A percentile compares a stretch with the other conserved stretches of the same genome.
phyloP scores from a whole-genome alignment of 1,140 invertebrate species.

The Acyrthosiphon pisum region DNA sequence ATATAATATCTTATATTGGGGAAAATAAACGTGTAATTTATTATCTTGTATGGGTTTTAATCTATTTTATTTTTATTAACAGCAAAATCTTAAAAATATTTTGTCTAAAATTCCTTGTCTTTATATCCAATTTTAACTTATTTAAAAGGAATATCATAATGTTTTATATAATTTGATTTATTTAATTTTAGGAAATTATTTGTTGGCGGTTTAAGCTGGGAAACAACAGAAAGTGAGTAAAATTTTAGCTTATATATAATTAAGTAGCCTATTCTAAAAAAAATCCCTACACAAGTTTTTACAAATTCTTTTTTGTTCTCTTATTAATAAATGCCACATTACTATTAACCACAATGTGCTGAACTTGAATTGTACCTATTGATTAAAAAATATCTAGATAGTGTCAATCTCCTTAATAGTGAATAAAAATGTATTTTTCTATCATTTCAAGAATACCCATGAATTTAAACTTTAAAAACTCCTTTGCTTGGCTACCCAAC shows the following conservation, averaged over 20 bases:
- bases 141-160: no score
- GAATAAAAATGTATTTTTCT: neutral
- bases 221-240: constrained; percentile 89
- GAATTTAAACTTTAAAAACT: neutral
- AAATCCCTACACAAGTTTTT: no score
- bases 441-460: neutral
- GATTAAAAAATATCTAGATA: neutral
- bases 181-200: constrained; percentile 92
- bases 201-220: constrained; percentile 96
- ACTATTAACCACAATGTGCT: no score
- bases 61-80: constrained; percentile 21
- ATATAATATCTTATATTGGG: constrained; percentile 44
- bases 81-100: constrained; percentile 15
- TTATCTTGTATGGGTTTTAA: constrained; percentile 29
- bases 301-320: no score
- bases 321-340: no score
- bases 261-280: no score
- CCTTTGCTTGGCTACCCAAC: neutral
- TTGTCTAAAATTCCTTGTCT: constrained; percentile 24
- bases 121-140: constrained; percentile 28
- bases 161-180: constrained; percentile 59
- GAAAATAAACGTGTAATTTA: constrained; percentile 47
- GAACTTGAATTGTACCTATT: neutral
- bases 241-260: neutral
- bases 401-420: neutral